Evolutionary conservation across 2,888 invertebrate species (phyloP).

Genomic region (Actias luna): DNA sequence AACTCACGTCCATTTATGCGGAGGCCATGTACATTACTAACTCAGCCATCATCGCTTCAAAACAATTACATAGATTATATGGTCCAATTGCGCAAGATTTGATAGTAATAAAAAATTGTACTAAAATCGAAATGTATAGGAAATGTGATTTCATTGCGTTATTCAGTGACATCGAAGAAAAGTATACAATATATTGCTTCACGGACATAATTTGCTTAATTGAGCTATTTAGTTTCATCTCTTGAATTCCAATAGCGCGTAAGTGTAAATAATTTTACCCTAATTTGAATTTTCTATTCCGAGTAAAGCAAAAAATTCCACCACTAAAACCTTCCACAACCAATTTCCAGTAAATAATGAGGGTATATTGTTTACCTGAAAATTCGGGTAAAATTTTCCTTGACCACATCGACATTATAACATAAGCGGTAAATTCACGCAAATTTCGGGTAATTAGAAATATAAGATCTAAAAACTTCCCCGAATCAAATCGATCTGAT

Average conservation of each 20-base stretch:
- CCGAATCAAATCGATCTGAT: background rate
- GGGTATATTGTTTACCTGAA: too few species aligned
- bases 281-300: too few species aligned
- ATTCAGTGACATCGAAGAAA: conserved; percentile 22
- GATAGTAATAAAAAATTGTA: background rate
- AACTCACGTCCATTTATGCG: too few species aligned
- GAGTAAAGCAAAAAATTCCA: too few species aligned
- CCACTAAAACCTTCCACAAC: too few species aligned
- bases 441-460: background rate
- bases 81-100: background rate
- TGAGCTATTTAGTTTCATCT: background rate
- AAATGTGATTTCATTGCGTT: conserved; percentile 43
- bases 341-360: background rate
- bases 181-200: conserved; percentile 46
- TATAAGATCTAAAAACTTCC: background rate
- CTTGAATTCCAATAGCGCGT: background rate
- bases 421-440: background rate
- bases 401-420: background rate
- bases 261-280: background rate
- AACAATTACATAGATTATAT: too few species aligned
- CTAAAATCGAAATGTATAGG: background rate
- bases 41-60: too few species aligned
- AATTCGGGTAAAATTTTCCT: background rate
- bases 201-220: conserved; percentile 22
- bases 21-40: too few species aligned